Evolutionary conservation across 2,888 invertebrate species (phyloP).

Genomic region (Pollenia griseotomentosa): DNA sequence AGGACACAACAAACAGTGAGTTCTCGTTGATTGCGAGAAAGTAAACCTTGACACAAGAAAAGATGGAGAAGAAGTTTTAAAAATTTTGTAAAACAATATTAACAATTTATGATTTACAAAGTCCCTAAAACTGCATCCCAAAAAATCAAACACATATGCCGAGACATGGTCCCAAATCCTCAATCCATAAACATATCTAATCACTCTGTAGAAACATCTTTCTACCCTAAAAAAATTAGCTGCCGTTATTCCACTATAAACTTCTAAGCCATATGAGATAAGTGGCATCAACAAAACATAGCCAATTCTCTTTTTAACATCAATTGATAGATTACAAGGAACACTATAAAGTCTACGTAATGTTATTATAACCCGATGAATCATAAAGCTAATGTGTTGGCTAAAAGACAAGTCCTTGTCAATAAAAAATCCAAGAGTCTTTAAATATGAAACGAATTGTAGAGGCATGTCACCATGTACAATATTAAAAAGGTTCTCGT

Average conservation of each 20-base stretch:
- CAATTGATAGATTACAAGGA: neutral
- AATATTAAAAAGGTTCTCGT: neutral
- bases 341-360: too few relatives aligned
- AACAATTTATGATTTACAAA: neutral
- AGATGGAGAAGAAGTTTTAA: neutral
- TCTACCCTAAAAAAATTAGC: neutral
- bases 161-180: too few relatives aligned
- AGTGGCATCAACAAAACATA: neutral
- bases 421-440: constrained; percentile 1
- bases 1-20: too few relatives aligned
- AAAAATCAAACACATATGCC: too few relatives aligned
- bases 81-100: neutral
- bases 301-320: neutral
- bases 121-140: neutral
- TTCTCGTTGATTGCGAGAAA: too few relatives aligned
- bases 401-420: neutral
- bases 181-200: too few relatives aligned
- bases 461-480: neutral
- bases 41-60: too few relatives aligned
- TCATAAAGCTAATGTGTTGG: constrained; percentile 4
- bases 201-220: neutral
- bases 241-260: neutral
- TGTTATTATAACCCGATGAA: neutral
- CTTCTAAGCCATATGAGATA: neutral
- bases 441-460: neutral